A percentile compares a stretch with the other conserved stretches of the same genome.
These are phyloP conservation scores for Stratiolaelaps scimitus DNA, from an alignment of 1,140 invertebrate species.

Conservation along the genomic window DNA sequence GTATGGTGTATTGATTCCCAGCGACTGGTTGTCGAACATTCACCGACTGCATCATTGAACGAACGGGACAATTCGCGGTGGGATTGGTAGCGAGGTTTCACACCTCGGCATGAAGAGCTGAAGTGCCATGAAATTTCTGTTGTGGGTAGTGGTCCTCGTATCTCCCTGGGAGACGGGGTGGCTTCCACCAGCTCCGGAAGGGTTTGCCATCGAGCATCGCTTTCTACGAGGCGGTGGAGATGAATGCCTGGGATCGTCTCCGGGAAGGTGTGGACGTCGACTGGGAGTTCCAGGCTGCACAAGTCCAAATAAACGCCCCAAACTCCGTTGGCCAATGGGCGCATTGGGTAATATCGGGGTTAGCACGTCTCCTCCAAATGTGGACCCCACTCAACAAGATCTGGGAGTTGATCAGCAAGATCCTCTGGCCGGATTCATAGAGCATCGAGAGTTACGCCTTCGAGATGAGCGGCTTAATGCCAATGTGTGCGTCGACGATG, in stretches of 20 bases:
- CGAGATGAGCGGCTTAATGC: slow-evolving; percentile 2
- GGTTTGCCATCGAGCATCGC: too few species aligned
- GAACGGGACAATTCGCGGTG: too few species aligned
- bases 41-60: too few species aligned
- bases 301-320: neutral
- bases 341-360: neutral
- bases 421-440: slow-evolving; percentile 3
- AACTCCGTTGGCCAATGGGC: slow-evolving; percentile 6
- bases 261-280: slow-evolving; percentile 20
- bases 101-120: neutral
- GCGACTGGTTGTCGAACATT: too few species aligned
- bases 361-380: neutral
- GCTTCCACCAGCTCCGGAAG: too few species aligned
- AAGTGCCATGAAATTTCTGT: slow-evolving; percentile 1
- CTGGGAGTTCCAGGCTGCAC: neutral
- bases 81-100: too few species aligned
- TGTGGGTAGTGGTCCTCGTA: slow-evolving; percentile 10
- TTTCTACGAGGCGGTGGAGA: neutral
- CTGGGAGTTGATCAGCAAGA: slow-evolving; percentile 3
- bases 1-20: too few species aligned
- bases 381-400: neutral
- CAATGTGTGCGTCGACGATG: slow-evolving; percentile 4
- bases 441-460: neutral
- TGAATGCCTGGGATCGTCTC: slow-evolving; percentile 12
- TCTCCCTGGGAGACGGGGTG: slow-evolving; percentile 11